phyloP scores from a whole-genome alignment of 2,797 vertebrate species.

The Chelon labrosus region DNA sequence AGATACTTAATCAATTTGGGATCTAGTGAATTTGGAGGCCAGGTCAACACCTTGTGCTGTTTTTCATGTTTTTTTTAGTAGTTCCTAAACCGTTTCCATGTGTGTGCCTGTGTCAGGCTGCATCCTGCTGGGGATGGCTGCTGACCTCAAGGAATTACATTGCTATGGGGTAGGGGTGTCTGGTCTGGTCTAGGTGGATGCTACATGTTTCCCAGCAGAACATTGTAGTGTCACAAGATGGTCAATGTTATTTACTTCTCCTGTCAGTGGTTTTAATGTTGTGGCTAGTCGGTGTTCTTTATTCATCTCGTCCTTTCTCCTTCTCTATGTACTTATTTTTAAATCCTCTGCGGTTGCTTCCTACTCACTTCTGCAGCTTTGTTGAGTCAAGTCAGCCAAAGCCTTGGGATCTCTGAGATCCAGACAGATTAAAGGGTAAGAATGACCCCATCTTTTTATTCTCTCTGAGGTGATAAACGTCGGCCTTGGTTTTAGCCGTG shows the following conservation, averaged over 20 bases:
- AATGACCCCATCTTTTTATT: conserved; percentile 52
- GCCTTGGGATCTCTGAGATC: conserved; percentile 69
- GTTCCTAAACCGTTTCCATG: no score
- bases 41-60: no score
- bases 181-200: no score
- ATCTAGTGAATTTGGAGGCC: no score
- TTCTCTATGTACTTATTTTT: conserved; percentile 15
- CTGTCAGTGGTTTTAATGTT: background rate
- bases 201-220: no score
- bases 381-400: conserved; percentile 68
- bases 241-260: background rate
- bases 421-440: conserved; percentile 71
- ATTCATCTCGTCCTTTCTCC: conserved; percentile 36
- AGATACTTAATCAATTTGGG: no score
- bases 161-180: no score
- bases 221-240: no score
- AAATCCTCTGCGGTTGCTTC: conserved; percentile 3
- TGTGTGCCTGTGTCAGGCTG: no score
- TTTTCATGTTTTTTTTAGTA: no score
- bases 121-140: no score
- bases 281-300: conserved; percentile 21
- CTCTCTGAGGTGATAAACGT: conserved; percentile 63
- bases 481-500: conserved; percentile 46
- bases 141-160: no score
- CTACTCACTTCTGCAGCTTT: conserved; percentile 18